Evolutionary conservation across 2,797 vertebrate species (phyloP).

Genomic region (Mus caroli): DNA sequence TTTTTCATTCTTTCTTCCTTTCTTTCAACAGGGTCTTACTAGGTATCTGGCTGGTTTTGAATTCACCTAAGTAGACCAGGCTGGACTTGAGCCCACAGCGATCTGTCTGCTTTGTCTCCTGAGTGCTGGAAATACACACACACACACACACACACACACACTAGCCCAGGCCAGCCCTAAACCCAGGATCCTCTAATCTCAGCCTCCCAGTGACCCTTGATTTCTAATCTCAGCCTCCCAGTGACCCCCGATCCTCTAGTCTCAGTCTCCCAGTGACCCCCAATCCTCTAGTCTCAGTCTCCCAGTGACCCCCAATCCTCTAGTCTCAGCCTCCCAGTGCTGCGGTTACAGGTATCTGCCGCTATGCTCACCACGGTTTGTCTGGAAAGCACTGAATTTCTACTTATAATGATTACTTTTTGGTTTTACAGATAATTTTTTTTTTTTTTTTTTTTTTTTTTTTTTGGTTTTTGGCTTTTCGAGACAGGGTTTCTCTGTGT

Average conservation of each 20-base stretch:
- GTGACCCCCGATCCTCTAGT: no score
- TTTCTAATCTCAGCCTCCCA: no score
- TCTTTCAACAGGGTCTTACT: not conserved
- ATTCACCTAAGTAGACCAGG: not conserved
- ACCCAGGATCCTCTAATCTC: no score
- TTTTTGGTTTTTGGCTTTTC: no score
- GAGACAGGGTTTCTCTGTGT: no score
- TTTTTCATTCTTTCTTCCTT: fast-evolving
- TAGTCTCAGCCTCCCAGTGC: not conserved
- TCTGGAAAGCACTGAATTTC: not conserved
- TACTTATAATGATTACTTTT: slow-evolving; percentile 43
- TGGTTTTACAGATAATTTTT: slow-evolving; percentile 49
- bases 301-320: not conserved
- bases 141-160: not conserved
- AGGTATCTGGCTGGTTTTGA: not conserved
- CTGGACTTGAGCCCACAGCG: not conserved
- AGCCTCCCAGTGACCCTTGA: no score
- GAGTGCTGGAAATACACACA: not conserved
- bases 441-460: no score
- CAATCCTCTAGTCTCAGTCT: no score
- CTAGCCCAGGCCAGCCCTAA: not conserved
- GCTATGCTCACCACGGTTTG: not conserved
- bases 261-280: no score
- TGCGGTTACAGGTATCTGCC: not conserved
- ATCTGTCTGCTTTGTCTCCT: not conserved